These are phyloP conservation scores for Hystrix cristata DNA, from an alignment of 2,113 vertebrate species.

Conservation along the genomic window DNA sequence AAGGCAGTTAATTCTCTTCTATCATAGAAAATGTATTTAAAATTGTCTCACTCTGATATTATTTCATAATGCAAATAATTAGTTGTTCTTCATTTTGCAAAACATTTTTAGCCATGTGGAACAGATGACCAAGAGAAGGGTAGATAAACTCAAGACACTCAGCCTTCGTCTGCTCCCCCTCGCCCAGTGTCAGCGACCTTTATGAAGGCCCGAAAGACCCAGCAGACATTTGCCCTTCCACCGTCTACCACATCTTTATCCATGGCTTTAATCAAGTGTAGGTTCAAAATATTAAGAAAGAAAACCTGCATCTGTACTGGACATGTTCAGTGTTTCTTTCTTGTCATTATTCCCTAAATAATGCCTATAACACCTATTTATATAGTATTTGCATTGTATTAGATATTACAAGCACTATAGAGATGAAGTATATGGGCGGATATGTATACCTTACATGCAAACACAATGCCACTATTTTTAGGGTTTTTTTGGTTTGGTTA, in stretches of 20 bases:
- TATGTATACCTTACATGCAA: neutral
- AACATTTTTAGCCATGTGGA: neutral
- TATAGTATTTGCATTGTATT: neutral
- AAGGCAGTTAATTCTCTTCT: neutral
- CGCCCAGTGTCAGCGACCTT: neutral
- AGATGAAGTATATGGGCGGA: neutral
- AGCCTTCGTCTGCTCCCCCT: neutral
- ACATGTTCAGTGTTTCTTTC: neutral
- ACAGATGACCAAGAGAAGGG: neutral
- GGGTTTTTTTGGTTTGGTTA: neutral
- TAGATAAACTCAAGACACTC: neutral
- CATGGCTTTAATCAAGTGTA: neutral
- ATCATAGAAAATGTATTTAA: neutral
- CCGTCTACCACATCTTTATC: neutral
- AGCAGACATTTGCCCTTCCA: neutral
- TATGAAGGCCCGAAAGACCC: neutral
- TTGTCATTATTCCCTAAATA: neutral
- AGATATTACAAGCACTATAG: neutral
- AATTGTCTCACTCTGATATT: neutral
- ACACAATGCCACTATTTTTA: neutral
- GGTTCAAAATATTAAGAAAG: neutral
- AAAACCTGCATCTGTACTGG: neutral
- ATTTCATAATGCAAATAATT: constrained; percentile 9
- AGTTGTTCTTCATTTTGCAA: constrained; percentile 28
- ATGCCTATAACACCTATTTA: neutral